These are phyloP conservation scores for Desoria tigrina DNA, from an alignment of 2,888 invertebrate genomes.

Conservation along the genomic window DNA sequence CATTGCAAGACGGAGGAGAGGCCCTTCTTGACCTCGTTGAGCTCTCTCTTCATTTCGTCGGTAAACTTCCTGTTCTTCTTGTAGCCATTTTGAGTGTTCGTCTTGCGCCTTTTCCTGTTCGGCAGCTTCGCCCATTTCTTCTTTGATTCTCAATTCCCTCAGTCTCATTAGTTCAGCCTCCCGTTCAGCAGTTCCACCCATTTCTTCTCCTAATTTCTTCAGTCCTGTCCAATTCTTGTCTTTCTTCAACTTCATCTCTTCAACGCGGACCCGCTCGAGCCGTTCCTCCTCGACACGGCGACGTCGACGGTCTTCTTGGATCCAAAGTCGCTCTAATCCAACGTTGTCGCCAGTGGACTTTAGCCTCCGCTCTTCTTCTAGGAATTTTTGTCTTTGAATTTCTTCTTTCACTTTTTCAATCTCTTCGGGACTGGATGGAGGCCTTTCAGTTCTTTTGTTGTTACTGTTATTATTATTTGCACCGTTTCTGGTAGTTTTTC, in stretches of 20 bases:
- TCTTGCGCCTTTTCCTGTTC: slow-evolving; percentile 24
- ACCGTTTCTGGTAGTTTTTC: background rate
- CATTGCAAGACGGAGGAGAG: background rate
- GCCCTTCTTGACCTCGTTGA: slow-evolving; percentile 7
- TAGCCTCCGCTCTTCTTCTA: slow-evolving; percentile 28
- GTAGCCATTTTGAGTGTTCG: slow-evolving; percentile 27
- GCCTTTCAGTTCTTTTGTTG: background rate
- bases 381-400: slow-evolving; percentile 26
- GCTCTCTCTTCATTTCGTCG: background rate
- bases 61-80: slow-evolving; percentile 24
- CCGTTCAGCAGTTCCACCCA: slow-evolving; percentile 22
- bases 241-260: slow-evolving; percentile 28
- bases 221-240: slow-evolving; percentile 27
- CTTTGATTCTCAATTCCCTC: slow-evolving; percentile 12
- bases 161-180: slow-evolving; percentile 18
- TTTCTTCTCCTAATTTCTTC: slow-evolving; percentile 16
- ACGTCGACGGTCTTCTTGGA: slow-evolving; percentile 26
- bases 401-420: slow-evolving; percentile 27
- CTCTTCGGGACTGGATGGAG: background rate
- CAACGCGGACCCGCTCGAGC: slow-evolving; percentile 14
- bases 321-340: slow-evolving; percentile 21
- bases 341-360: slow-evolving; percentile 8
- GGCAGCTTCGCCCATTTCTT: slow-evolving; percentile 21
- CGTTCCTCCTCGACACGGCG: slow-evolving; percentile 28
- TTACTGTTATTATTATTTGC: background rate